Base-by-base conservation (phyloP, 2,797 vertebrate genomes). In the Trematomus bernacchii region DNA sequence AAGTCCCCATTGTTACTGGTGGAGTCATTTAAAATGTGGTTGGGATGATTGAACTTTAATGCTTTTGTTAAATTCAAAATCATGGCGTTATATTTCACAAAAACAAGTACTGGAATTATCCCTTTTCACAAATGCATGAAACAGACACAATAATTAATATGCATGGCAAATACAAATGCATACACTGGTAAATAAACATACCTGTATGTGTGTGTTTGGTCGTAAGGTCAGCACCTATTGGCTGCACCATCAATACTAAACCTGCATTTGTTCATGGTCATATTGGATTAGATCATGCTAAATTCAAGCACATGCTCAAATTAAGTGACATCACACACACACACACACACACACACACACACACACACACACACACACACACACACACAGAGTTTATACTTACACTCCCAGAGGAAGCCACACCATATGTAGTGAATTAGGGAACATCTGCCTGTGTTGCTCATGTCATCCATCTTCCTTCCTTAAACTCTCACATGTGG, bases 221-320 rank as follows among this genome's bases (percentile, higher is more conserved):
- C 69, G 7, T 46, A 78, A 88, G 85, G 64, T 61, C 85, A 81
- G 71, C 57, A 37, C 53, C 71, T 81, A 61, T 66, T 59, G 65
- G 64, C 76, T 55, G 61, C 21, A 12, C 46, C 80, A 80, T 86
- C 27, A 27, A 27, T 27, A 27, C 27, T 4, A 27, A 4, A 27
- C 27, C 70, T 86, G 82, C 63, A 75, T 89, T 79, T 71, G 66
- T 65, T 89, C 79, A 72, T 19, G 60, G 66, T 57, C 71, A 53
- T 84, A 82, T 87, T 91, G 85, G 86, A 91, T 91, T 86, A 91
- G 85, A 90, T 90, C 88, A 90, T 72, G 75, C 79, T 93, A 93
- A 94, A 92, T 69, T 73, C 72, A 89, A 91, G 86, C 89, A 89
- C 82, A 93, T 94, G 90, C 47, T 83, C 46, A 40, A 60, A 59